These are phyloP conservation scores for Torymus aiolomorphi DNA, from an alignment of 2,888 invertebrate species.

Conservation along the genomic window DNA sequence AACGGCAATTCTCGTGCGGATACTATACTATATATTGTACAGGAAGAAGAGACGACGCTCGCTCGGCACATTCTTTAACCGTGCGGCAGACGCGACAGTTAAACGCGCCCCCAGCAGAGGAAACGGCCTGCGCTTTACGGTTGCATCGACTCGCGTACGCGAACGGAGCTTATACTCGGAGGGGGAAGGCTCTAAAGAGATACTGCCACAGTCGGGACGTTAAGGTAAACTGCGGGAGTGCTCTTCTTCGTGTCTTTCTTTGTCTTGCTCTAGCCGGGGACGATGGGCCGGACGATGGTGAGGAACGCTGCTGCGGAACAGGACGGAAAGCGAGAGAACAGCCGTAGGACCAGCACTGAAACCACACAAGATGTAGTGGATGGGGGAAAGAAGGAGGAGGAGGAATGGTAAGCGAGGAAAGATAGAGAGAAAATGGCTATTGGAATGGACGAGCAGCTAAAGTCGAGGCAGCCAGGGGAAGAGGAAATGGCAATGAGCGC, in stretches of 20 bases:
- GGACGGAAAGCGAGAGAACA: too few species aligned
- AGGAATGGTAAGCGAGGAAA: constrained; percentile 35
- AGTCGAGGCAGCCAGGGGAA: too few species aligned
- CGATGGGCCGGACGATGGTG: too few species aligned
- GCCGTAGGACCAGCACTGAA: too few species aligned
- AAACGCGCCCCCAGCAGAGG: neutral
- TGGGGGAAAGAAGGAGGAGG: neutral
- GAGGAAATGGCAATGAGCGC: too few species aligned
- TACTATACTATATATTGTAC: too few species aligned
- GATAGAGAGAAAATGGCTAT: constrained; percentile 19
- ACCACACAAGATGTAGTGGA: too few species aligned
- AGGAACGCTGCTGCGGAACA: too few species aligned
- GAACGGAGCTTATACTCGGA: neutral
- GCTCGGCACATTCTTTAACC: constrained; percentile 4
- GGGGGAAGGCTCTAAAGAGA: constrained; percentile 31
- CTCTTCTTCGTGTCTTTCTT: constrained; percentile 8
- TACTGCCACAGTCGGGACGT: constrained; percentile 23
- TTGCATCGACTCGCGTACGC: neutral
- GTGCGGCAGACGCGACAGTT: neutral
- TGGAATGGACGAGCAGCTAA: constrained; percentile 17
- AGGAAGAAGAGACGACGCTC: neutral
- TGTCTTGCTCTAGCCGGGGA: constrained; percentile 29
- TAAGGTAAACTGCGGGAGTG: constrained; percentile 22
- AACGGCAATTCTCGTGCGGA: too few species aligned
- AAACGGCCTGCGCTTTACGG: neutral